These are phyloP conservation scores for Mycetomoellerius zeteki DNA, from an alignment of 1,140 invertebrate species.

Conservation along the genomic window DNA sequence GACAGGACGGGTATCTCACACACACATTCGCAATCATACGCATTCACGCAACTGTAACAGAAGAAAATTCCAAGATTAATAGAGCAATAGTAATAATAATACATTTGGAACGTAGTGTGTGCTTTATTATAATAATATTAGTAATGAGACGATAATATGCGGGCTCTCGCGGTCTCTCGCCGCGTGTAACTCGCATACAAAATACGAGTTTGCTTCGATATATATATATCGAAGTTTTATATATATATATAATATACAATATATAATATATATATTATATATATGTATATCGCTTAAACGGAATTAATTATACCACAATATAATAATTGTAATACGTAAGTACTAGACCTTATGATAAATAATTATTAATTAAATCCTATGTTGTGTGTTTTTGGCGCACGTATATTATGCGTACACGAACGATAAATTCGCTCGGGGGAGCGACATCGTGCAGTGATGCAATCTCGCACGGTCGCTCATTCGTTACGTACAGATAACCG, in stretches of 20 bases:
- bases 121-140: constrained; percentile 84
- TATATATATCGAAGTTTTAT: constrained; percentile 2
- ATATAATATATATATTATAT: constrained; percentile 2
- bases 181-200: constrained; percentile 78
- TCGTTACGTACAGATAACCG: constrained; percentile 15
- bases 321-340: constrained; percentile 55
- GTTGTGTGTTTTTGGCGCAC: not conserved
- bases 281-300: constrained; percentile 71
- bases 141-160: constrained; percentile 79
- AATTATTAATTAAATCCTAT: constrained; percentile 30
- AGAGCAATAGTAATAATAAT: constrained; percentile 64
- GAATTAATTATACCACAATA: constrained; percentile 76
- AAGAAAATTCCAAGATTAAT: constrained; percentile 64
- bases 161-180: constrained; percentile 52
- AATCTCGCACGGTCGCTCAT: constrained; percentile 23
- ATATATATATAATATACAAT: not conserved
- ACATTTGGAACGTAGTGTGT: constrained; percentile 84
- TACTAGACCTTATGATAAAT: constrained; percentile 54
- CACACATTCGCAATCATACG: constrained; percentile 46
- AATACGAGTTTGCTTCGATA: constrained; percentile 79
- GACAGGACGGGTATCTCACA: not conserved
- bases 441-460: constrained; percentile 19
- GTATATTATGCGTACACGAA: constrained; percentile 26
- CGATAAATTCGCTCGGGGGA: constrained; percentile 22
- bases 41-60: constrained; percentile 78